Percentiles rank a stretch among this genome's conserved stretches.
Evolutionary conservation across 2,113 vertebrate genomes (phyloP).

Genomic region (Bubo blakistoni): DNA sequence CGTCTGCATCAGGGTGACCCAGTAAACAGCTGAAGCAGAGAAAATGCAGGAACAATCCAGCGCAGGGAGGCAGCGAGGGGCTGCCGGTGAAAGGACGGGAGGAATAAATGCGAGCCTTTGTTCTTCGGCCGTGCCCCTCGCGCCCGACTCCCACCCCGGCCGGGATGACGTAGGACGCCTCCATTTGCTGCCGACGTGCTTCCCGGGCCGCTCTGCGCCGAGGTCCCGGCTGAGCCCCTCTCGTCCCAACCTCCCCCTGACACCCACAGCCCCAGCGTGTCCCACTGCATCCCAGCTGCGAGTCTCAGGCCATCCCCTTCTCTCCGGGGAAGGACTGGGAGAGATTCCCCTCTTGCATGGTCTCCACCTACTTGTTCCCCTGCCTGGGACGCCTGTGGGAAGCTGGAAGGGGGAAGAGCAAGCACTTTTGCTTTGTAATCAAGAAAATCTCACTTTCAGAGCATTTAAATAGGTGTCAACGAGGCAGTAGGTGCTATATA

Average conservation of each 20-base stretch:
- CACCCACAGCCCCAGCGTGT: background rate
- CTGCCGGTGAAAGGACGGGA: background rate
- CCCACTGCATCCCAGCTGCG: background rate
- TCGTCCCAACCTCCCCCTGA: slow-evolving; percentile 9
- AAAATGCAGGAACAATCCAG: slow-evolving; percentile 49
- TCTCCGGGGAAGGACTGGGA: background rate
- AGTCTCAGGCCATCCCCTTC: background rate
- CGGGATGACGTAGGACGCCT: background rate
- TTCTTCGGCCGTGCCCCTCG: background rate
- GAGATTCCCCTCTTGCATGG: background rate
- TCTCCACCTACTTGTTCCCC: background rate
- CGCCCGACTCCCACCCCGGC: background rate
- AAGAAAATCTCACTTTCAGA: background rate
- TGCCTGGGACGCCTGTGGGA: background rate
- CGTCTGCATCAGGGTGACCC: slow-evolving; percentile 12
- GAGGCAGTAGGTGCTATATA: background rate
- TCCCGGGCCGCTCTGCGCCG: background rate
- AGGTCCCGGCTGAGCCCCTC: background rate
- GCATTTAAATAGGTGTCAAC: background rate
- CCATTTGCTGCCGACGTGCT: background rate
- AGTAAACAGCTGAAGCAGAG: slow-evolving; percentile 67
- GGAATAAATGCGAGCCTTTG: slow-evolving; percentile 2
- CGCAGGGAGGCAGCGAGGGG: background rate
- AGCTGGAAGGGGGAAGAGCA: background rate
- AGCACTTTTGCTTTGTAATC: background rate